Evolutionary conservation across 2,888 invertebrate species (phyloP), one percentile per base, ranked within the genome.

Genomic region (Augochlorella aurata): DNA sequence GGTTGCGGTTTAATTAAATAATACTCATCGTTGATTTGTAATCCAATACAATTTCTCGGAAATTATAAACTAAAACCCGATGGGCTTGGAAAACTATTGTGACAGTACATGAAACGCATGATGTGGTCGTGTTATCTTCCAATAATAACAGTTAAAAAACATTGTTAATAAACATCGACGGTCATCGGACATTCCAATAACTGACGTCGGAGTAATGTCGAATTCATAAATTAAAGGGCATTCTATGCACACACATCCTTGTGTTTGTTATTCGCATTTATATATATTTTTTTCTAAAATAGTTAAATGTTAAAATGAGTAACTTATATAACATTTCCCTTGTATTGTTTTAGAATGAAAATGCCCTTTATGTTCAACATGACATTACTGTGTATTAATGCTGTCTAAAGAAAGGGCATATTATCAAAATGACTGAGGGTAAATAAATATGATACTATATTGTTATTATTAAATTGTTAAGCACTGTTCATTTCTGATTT

Each of bases 391-490:
- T 67, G 68, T 75, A 83, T 89, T 89, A 85, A 93, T 93, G 92
- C 88, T 92, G 89, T 90, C 90, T 86, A 91, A 92, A 88, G 89
- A 85, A 74, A 91, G 92, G 88, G 90, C 90, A 85, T 91, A 90
- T 82, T 90, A 85, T 91, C 85, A 90, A 89, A 70, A 92, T 92
- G 89, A 91, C 91, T 47, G 93, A 93, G 91, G 93, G 93, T 93
- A 88, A 91, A 93, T 93, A 88, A 82, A 74, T 75, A 74, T 81
- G 68, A 58, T 67, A 47, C 14, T 38, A 12, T 49, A 24, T 75
- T 61, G 12, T 68, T 74, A 58, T 44, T 76, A 74, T 12, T 52
- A 29, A 50, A 49, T 4, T 61, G 52, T 14, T 16, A 44, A n/a
- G 21, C 45, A 38, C 54, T 21, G 12, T 45, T n/a, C 52, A 2